Conservation (phyloP, 2,888 invertebrate species). For the Phaedon cochleariae region DNA sequence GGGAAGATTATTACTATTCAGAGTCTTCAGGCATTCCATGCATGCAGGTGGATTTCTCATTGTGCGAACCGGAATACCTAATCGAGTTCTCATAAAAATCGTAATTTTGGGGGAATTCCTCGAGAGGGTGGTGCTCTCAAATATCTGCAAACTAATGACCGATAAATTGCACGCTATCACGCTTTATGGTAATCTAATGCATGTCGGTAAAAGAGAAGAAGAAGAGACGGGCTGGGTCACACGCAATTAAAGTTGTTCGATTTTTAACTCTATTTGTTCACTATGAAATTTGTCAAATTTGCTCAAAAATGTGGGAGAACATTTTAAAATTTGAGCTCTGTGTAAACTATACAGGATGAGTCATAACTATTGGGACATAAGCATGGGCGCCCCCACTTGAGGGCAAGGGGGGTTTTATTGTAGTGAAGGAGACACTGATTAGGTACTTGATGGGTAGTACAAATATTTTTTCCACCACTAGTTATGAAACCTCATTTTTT, state of each 20-base stretch:
- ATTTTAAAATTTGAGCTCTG: too few species aligned
- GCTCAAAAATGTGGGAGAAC: too few species aligned
- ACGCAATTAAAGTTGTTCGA: constrained; percentile 22
- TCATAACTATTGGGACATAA: too few species aligned
- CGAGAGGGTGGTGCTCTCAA: constrained; percentile 27
- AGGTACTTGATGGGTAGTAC: too few species aligned
- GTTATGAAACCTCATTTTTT: too few species aligned
- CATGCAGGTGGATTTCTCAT: neutral
- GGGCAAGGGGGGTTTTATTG: too few species aligned
- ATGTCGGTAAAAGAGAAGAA: constrained; percentile 10
- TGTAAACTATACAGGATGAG: too few species aligned
- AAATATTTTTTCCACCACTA: too few species aligned
- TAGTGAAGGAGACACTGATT: too few species aligned
- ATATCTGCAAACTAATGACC: constrained; percentile 31
- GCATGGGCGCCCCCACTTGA: too few species aligned
- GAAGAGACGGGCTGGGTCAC: constrained; percentile 19
- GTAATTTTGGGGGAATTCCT: constrained; percentile 28
- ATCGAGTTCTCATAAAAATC: constrained; percentile 24
- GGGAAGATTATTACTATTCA: neutral
- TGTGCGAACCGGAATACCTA: neutral
- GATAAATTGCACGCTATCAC: constrained; percentile 38
- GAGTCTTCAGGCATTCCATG: neutral
- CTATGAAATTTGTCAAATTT: too few species aligned
- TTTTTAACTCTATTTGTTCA: too few species aligned
- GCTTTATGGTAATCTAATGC: constrained; percentile 39